Evolutionary conservation across 2,888 invertebrate species (phyloP), one percentile per base, ranked within the genome.

Genomic region (Cistogaster globosa): DNA sequence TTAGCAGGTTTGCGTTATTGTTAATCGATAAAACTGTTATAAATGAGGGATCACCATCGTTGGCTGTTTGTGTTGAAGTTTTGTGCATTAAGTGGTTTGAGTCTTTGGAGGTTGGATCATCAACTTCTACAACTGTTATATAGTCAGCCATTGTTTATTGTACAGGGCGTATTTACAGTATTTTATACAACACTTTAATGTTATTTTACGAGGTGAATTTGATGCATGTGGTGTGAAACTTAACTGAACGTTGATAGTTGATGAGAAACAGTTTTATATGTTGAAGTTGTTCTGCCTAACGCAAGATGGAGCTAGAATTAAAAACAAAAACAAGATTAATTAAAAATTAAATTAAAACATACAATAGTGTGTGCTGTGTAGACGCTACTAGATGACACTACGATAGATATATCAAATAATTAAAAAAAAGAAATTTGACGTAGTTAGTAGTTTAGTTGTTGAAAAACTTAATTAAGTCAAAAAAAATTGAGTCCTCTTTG

Each of bases 11-110:
- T 38, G 84, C 67, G 84, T 78, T 88, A 87, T 76, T 93, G 48
- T 94, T 94, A 77, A 95, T 95, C 62, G 94, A 94, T 84, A 95
- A 89, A 57, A 95, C 95, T 79, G 95, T 95, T 83, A 95, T 94
- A 88, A 94, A 95, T 22, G 93, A 92, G 78, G 92, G 90, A 87
- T 92, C 92, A 87, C 92, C 91, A 76, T 89, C 89, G 20, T 89
- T 89, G 69, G 89, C 87, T 83, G 88, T 88, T 87, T 82, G 85
- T 57, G 71, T 36, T 76, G 75, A 63, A 57, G 62, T 42, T 62
- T 72, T 77, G 9, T 48, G 65, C 53, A 60, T 60, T 53, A 84
- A 67, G 90, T 91, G 90, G 90, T 91, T 90, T 87, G 88, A 88
- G 88, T 91, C 91, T 89, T 90, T 89, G 88, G 91, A 90, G 60